Evolutionary conservation across 2,888 invertebrate species (phyloP).

Genomic region (Polyploca ridens): DNA sequence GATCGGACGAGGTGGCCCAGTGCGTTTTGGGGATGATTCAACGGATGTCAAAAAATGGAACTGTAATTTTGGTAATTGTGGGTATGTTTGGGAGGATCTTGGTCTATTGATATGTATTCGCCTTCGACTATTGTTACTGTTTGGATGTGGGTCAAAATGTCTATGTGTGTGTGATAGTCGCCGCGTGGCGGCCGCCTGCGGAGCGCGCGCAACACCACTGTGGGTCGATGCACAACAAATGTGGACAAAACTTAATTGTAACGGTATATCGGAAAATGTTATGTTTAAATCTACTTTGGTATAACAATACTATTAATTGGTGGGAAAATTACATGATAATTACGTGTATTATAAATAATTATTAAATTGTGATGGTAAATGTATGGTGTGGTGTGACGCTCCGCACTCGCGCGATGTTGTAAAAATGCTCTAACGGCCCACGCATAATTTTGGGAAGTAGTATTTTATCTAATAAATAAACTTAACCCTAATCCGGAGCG

Average conservation of each 20-base stretch:
- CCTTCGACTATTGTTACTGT: conserved; percentile 94
- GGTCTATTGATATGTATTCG: conserved; percentile 82
- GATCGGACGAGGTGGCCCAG: conserved; percentile 97
- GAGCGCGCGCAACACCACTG: conserved; percentile 51
- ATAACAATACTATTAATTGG: neutral
- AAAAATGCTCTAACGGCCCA: conserved; percentile 43
- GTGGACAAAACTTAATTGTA: conserved; percentile 28
- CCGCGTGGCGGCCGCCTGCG: conserved; percentile 69
- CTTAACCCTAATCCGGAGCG: conserved; percentile 76
- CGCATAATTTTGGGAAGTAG: conserved; percentile 71
- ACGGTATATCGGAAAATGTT: conserved; percentile 18
- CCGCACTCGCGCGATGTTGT: conserved; percentile 52
- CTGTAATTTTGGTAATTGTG: conserved; percentile 45
- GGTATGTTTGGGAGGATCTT: conserved; percentile 45
- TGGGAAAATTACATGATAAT: neutral
- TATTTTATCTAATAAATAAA: conserved; percentile 80
- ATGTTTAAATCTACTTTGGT: conserved; percentile 3
- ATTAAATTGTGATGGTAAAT: conserved; percentile 30
- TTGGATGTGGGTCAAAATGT: conserved; percentile 87
- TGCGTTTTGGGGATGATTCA: conserved; percentile 85
- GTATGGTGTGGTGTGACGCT: conserved; percentile 52
- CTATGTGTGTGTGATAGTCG: conserved; percentile 90
- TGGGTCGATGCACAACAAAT: conserved; percentile 38
- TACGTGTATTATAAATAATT: conserved; percentile 25
- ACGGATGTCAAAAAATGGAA: conserved; percentile 53